Percentiles rank a stretch among this genome's conserved stretches.
Evolutionary conservation across 2,113 vertebrate species (phyloP).

Genomic region (Indicator maculatus): DNA sequence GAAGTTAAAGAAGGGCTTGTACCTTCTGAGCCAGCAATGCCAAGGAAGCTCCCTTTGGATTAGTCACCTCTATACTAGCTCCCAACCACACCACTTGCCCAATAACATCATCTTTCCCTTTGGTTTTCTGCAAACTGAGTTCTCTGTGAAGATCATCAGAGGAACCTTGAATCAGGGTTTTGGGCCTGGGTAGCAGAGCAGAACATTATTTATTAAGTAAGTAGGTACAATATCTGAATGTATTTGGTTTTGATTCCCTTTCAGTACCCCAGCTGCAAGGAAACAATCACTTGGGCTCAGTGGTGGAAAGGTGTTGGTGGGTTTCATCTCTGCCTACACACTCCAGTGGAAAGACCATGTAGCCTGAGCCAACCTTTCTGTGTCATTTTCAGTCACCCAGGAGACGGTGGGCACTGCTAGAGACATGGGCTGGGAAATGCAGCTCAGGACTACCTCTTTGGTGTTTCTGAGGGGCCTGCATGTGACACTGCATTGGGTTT

Average conservation of each 20-base stretch:
- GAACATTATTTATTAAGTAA: not conserved
- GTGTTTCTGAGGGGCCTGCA: not conserved
- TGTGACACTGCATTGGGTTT: not conserved
- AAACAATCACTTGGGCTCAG: not conserved
- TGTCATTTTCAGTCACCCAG: not conserved
- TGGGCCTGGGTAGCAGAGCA: not conserved
- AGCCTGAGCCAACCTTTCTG: not conserved
- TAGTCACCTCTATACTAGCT: not conserved
- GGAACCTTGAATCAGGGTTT: not conserved
- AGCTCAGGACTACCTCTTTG: not conserved
- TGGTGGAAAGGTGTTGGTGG: not conserved
- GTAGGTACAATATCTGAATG: not conserved
- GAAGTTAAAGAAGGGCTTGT: not conserved
- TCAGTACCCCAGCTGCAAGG: not conserved
- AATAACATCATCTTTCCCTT: not conserved
- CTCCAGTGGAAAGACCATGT: not conserved
- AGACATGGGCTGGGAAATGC: not conserved
- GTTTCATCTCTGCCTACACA: not conserved
- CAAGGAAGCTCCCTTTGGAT: not conserved
- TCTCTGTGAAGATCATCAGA: not conserved
- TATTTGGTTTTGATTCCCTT: not conserved
- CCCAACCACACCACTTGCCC: not conserved
- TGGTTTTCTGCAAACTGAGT: not conserved
- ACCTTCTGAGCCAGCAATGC: not conserved
- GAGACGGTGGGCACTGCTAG: not conserved